These are phyloP conservation scores for Thysanoteuthis rhombus DNA, from an alignment of 2,888 invertebrate species.

Conservation along the genomic window DNA sequence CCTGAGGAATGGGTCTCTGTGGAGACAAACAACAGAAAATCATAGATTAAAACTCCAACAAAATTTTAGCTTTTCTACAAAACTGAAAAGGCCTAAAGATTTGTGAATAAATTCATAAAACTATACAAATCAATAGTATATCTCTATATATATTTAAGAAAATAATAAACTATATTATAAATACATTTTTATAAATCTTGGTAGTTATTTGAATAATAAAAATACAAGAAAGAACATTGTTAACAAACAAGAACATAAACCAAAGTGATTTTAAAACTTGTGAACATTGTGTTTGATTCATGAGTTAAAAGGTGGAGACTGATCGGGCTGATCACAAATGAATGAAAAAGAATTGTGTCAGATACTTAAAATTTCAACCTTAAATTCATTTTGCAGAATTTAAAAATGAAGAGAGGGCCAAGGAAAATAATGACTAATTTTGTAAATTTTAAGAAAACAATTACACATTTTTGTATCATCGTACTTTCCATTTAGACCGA, in stretches of 20 bases:
- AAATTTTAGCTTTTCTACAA: neutral
- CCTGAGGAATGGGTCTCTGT: slow-evolving; percentile 21
- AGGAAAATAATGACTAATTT: neutral
- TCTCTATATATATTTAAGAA: neutral
- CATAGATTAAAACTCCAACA: neutral
- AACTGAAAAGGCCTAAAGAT: neutral
- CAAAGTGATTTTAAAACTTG: neutral
- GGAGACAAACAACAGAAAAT: neutral
- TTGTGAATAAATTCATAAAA: neutral
- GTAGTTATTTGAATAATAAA: neutral
- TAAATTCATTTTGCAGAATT: neutral
- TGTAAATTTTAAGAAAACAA: neutral
- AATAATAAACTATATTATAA: too few relatives aligned
- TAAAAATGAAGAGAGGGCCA: too few relatives aligned
- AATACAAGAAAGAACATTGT: neutral
- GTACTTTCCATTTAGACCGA: too few relatives aligned
- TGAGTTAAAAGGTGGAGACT: neutral
- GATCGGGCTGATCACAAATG: neutral
- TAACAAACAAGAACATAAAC: neutral
- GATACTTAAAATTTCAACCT: neutral
- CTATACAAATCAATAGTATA: neutral
- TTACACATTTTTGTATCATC: too few relatives aligned
- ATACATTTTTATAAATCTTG: neutral
- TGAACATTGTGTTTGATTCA: neutral
- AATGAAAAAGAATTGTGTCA: neutral